Conservation (phyloP, 2,888 invertebrate species). For the Hirudinaria manillensis region DNA sequence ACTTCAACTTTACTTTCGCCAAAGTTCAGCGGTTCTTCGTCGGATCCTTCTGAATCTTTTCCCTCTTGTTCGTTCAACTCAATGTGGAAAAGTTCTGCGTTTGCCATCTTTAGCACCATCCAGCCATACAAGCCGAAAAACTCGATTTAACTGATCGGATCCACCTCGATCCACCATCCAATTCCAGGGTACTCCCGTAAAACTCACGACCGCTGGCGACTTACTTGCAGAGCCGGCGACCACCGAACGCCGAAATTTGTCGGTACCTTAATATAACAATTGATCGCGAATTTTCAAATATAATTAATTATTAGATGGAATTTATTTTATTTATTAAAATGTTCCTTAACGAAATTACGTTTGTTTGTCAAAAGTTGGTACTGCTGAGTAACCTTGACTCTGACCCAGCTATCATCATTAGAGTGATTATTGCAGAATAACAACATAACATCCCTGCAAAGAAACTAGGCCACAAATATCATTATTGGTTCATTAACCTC, state of each 20-base stretch:
- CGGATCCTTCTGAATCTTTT: slow-evolving; percentile 48
- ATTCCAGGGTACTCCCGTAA: neutral
- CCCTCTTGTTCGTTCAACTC: slow-evolving; percentile 64
- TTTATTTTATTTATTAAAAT: no score
- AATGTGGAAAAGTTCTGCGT: slow-evolving; percentile 79
- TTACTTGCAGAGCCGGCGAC: slow-evolving; percentile 5
- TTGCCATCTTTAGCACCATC: slow-evolving; percentile 28
- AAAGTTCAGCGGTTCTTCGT: slow-evolving; percentile 74
- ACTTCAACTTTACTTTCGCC: slow-evolving; percentile 62
- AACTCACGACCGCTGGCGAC: neutral
- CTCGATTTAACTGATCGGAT: neutral
- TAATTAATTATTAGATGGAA: no score
- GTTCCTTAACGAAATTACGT: no score
- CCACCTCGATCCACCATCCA: neutral
- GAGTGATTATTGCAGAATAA: no score
- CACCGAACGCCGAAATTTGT: slow-evolving; percentile 2
- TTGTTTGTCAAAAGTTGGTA: no score
- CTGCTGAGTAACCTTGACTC: no score
- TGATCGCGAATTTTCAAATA: no score
- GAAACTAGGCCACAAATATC: no score
- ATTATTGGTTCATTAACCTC: no score
- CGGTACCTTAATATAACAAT: no score
- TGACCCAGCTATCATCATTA: no score
- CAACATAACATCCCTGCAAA: no score
- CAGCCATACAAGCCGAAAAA: neutral